Evolutionary conservation across 2,113 vertebrate genomes (phyloP).

Genomic region (Eupsittula cactorum): DNA sequence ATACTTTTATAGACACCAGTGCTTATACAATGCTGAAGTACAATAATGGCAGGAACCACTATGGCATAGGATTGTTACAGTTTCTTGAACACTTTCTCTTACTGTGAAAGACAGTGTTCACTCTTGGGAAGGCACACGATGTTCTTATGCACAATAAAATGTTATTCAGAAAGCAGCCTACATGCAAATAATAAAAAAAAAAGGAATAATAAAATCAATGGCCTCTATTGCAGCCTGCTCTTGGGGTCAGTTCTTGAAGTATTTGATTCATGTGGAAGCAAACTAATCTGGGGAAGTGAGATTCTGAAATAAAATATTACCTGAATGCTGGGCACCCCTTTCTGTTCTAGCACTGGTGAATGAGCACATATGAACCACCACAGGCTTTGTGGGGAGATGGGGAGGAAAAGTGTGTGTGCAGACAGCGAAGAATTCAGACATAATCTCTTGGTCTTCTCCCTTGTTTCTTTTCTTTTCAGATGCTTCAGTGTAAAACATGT

Average conservation of each 20-base stretch:
- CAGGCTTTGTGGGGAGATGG: neutral
- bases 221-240: neutral
- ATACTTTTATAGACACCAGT: neutral
- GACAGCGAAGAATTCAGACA: constrained; percentile 56
- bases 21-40: neutral
- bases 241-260: neutral
- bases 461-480: constrained; percentile 44
- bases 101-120: neutral
- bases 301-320: neutral
- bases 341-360: neutral
- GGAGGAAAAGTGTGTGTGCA: neutral
- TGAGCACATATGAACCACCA: neutral
- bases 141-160: neutral
- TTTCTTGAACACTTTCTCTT: neutral
- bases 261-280: neutral
- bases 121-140: neutral
- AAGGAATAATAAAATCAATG: neutral
- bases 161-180: neutral
- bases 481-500: constrained; percentile 26
- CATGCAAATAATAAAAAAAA: neutral
- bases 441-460: neutral
- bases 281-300: neutral
- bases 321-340: neutral
- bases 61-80: neutral
- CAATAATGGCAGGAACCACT: neutral